These are phyloP conservation scores for Tupaia chinensis DNA, from an alignment of 2,113 vertebrate species.

Conservation along the genomic window DNA sequence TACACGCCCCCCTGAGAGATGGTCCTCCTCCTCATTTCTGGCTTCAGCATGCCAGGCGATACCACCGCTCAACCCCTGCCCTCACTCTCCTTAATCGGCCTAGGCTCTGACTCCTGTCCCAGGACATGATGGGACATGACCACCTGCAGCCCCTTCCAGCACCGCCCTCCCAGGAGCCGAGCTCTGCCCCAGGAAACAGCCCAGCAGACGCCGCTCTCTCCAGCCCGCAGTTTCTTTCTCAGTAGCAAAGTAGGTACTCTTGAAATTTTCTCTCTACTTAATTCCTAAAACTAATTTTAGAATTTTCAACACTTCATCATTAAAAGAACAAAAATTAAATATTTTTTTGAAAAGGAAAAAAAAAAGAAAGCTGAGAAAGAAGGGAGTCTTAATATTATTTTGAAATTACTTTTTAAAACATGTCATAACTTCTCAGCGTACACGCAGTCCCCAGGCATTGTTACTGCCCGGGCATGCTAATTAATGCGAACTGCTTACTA, in stretches of 20 bases:
- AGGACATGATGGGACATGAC: too few species aligned
- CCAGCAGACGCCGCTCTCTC: neutral
- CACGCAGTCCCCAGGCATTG: constrained; percentile 19
- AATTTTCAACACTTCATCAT: neutral
- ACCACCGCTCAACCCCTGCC: accelerated
- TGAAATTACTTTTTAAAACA: constrained; percentile 65
- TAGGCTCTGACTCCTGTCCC: accelerated
- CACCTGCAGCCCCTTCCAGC: accelerated
- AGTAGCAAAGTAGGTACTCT: neutral
- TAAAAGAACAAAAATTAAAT: neutral
- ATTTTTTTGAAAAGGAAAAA: neutral
- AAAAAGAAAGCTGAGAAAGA: neutral
- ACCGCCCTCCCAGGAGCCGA: neutral
- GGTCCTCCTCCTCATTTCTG: neutral
- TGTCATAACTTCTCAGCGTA: constrained; percentile 61
- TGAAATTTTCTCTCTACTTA: neutral
- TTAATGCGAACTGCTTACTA: constrained; percentile 75
- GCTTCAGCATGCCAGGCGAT: accelerated
- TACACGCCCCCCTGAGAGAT: accelerated
- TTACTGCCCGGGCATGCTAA: constrained; percentile 69
- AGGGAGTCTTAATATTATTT: constrained; percentile 49
- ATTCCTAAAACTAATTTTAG: constrained; percentile 1
- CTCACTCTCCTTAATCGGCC: accelerated
- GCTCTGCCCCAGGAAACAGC: neutral
- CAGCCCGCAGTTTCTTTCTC: neutral